phyloP scores from a whole-genome alignment of 2,113 vertebrate genomes.

The Alaudala cheleensis region DNA sequence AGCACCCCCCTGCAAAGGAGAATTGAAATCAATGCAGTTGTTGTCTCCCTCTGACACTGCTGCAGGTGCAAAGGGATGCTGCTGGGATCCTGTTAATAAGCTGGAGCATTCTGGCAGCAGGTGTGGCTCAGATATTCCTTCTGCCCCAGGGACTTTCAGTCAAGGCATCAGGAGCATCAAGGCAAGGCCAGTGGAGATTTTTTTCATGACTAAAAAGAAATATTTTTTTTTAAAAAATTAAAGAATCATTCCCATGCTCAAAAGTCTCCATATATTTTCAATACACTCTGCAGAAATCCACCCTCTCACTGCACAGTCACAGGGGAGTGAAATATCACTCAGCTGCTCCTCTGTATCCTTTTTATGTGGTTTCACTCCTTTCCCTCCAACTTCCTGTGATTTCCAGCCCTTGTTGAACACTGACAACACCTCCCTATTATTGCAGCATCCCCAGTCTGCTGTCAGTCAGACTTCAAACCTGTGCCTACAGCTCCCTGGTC shows the following conservation, averaged over 20 bases:
- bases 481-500: neutral
- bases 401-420: neutral
- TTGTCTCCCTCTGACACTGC: neutral
- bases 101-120: neutral
- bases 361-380: neutral
- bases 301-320: neutral
- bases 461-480: neutral
- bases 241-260: rapidly evolving
- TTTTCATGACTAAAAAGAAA: neutral
- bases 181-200: neutral
- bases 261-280: neutral
- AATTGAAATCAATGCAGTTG: neutral
- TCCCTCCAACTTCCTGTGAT: neutral
- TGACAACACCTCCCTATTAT: neutral
- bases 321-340: neutral
- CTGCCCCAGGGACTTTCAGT: neutral
- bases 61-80: neutral
- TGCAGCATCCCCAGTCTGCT: neutral
- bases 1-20: neutral
- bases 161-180: neutral
- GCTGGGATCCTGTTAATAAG: neutral
- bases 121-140: neutral
- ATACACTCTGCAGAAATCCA: neutral
- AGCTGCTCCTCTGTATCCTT: neutral
- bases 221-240: neutral